Evolutionary conservation across 2,113 vertebrate species (phyloP), one percentile per base, ranked within the genome.

Genomic region (Danionella cerebrum): DNA sequence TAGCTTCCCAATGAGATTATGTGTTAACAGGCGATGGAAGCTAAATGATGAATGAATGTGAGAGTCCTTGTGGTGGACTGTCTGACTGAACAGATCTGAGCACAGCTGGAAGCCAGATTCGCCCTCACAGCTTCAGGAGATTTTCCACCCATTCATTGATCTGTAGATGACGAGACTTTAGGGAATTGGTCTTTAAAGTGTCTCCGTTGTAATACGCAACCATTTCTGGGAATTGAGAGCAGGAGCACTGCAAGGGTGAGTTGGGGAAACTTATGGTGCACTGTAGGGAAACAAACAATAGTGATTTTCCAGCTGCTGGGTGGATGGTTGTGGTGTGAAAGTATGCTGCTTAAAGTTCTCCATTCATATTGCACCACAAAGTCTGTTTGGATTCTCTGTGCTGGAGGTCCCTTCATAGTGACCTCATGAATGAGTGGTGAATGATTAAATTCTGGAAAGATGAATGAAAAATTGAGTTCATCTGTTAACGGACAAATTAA

Each of bases 51-150:
- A n/a, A n/a, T n/a, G n/a, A n/a, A n/a, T n/a, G n/a, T n/a, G n/a
- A 59, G 39, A 22, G 14, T 44, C 41, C 39, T 24, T 12, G 35
- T 51, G 12, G 18, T 22, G 45, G 21, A 8, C 16, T 13, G 21
- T 39, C 42, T 60, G 24, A 47, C 18, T 64, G 9, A 27, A 55
- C 64, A 45, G 51, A 36, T 31, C 18, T 31, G 38, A 45, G 3
- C 71, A 80, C 84, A 89, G 84, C 83, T 88, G 85, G 75, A 80
- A 44, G 57, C 79, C 81, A 87, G 86, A 82, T 76, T 70, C 53
- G 2, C 48, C 29, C 48, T 57, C 38, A 42, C 24, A 27, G 42
- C 11, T 62, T 44, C 24, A 44, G 55, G 21, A n/a, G 63, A 70
- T 70, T 76, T 73, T 76, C 66, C 55, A 73, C 41, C 41, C 39